phyloP scores from a whole-genome alignment of 2,888 invertebrate species.

The Coenonympha arcania region DNA sequence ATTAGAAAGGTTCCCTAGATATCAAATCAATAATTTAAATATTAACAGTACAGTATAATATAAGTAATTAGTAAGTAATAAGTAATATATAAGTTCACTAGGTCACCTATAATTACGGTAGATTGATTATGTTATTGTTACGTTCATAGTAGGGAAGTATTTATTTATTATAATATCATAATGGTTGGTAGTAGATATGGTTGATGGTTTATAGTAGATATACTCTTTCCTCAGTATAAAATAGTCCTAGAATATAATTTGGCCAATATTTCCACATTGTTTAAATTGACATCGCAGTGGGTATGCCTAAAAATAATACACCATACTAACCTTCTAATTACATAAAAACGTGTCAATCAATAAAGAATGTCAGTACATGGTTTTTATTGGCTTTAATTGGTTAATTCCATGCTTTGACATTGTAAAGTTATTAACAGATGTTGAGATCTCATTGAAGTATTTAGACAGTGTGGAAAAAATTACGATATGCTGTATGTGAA shows the following conservation, averaged over 20 bases:
- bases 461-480: conserved; percentile 25
- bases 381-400: too few species aligned
- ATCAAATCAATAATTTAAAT: neutral
- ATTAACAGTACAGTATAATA: neutral
- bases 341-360: too few species aligned
- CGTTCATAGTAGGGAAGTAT: conserved; percentile 21
- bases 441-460: neutral
- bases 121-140: conserved; percentile 14
- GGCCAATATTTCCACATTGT: conserved; percentile 43
- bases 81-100: conserved; percentile 16
- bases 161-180: too few species aligned
- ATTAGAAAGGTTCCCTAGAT: too few species aligned
- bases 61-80: too few species aligned
- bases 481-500: neutral
- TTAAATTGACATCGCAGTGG: conserved; percentile 50
- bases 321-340: too few species aligned
- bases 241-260: neutral
- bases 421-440: too few species aligned
- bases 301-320: conserved; percentile 14
- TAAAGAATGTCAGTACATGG: too few species aligned
- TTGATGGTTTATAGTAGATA: neutral
- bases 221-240: neutral
- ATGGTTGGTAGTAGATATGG: neutral
- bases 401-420: too few species aligned
- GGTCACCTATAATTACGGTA: conserved; percentile 15